phyloP scores from a whole-genome alignment of 1,140 invertebrate genomes.

The Galleria mellonella region DNA sequence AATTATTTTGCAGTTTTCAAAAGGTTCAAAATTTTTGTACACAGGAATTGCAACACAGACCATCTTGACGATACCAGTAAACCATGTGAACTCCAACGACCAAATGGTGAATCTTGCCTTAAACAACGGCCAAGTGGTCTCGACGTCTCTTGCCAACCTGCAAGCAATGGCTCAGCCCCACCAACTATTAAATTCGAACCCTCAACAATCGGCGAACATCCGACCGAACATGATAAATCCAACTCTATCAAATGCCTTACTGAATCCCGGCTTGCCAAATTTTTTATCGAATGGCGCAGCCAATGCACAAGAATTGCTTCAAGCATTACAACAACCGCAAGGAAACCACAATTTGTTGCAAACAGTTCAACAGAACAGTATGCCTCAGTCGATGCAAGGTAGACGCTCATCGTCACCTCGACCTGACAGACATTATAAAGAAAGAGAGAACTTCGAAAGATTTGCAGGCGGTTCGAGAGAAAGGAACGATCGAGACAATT shows the following conservation, averaged over 20 bases:
- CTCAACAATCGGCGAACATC: conserved; percentile 61
- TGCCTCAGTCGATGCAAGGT: conserved; percentile 56
- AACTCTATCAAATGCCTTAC: conserved; percentile 66
- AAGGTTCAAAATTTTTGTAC: conserved; percentile 11
- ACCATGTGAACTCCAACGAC: conserved; percentile 85
- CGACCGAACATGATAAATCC: conserved; percentile 76
- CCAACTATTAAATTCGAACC: conserved; percentile 68
- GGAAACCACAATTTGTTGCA: conserved; percentile 62
- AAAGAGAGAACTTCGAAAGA: conserved; percentile 62
- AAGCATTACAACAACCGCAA: conserved; percentile 77
- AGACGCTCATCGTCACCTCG: conserved; percentile 60
- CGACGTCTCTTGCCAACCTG: conserved; percentile 88
- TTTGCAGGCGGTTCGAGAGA: conserved; percentile 58
- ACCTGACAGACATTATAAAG: conserved; percentile 67
- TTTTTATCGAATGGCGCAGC: conserved; percentile 80
- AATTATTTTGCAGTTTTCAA: background rate
- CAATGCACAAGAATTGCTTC: conserved; percentile 78
- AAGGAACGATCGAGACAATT: conserved; percentile 59
- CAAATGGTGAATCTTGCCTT: conserved; percentile 87
- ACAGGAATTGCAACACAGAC: conserved; percentile 94
- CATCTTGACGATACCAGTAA: conserved; percentile 93
- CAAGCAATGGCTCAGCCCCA: conserved; percentile 85
- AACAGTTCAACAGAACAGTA: conserved; percentile 65
- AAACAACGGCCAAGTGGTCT: conserved; percentile 88
- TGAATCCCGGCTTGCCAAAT: conserved; percentile 81